A percentile compares a stretch with the other conserved stretches of the same genome.
phyloP scores from a whole-genome alignment of 2,888 invertebrate species.

The Apamea anceps region DNA sequence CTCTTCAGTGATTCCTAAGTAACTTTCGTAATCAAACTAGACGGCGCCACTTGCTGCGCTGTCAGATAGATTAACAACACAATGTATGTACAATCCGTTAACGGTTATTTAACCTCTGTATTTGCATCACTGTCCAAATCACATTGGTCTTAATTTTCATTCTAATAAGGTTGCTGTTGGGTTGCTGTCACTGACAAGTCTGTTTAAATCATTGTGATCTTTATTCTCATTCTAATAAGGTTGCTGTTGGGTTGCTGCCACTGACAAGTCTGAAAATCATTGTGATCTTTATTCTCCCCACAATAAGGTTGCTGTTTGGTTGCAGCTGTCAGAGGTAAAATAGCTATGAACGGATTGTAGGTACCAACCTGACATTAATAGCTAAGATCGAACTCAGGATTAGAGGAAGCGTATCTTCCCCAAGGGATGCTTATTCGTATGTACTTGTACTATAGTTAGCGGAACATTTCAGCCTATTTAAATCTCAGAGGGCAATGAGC shows the following conservation, averaged over 20 bases:
- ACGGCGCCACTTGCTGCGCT: too few species aligned
- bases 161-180: not conserved
- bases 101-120: too few species aligned
- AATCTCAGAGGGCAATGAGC: conserved; percentile 16
- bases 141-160: not conserved
- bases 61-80: not conserved
- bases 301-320: not conserved
- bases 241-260: not conserved
- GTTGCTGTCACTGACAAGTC: not conserved
- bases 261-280: not conserved
- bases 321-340: not conserved
- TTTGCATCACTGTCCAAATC: not conserved
- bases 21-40: too few species aligned
- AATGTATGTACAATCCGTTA: not conserved
- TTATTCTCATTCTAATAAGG: not conserved
- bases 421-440: not conserved
- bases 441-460: conserved; percentile 6
- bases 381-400: conserved; percentile 3
- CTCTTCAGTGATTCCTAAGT: too few species aligned
- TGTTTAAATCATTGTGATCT: not conserved
- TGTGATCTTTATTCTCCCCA: not conserved
- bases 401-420: conserved; percentile 18
- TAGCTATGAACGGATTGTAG: not conserved
- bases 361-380: not conserved
- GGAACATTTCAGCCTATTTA: conserved; percentile 19